These are phyloP conservation scores for Calephelis nemesis DNA, from an alignment of 1,140 invertebrate genomes.

Conservation along the genomic window DNA sequence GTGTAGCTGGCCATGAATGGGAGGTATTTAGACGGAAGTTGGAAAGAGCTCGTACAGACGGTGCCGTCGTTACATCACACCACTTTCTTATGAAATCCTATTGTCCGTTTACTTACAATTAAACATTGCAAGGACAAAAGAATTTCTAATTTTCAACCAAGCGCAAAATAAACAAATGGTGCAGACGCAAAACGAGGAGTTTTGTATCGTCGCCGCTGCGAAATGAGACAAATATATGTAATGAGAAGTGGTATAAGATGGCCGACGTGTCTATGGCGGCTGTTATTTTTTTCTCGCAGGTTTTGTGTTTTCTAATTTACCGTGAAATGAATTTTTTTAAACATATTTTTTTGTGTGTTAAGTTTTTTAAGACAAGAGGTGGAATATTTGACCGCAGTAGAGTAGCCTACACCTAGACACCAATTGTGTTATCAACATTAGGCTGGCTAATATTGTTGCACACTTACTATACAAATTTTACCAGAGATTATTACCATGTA, in stretches of 20 bases:
- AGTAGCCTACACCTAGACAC: too few relatives aligned
- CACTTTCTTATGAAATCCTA: conserved; percentile 44
- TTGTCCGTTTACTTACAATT: conserved; percentile 61
- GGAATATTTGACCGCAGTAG: too few relatives aligned
- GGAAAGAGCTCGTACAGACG: conserved; percentile 8
- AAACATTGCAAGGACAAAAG: conserved; percentile 61
- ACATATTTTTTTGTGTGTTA: too few relatives aligned
- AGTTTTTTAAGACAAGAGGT: too few relatives aligned
- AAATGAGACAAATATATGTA: conserved; percentile 36
- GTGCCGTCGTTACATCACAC: conserved; percentile 39
- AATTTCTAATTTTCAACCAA: conserved; percentile 66
- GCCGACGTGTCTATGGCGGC: neutral
- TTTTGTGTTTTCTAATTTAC: too few relatives aligned
- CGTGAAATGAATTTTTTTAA: too few relatives aligned
- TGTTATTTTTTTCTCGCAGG: too few relatives aligned
- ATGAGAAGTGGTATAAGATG: conserved; percentile 22
- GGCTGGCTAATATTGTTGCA: too few relatives aligned
- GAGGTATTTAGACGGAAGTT: neutral
- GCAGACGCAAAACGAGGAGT: conserved; percentile 56
- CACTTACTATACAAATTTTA: too few relatives aligned
- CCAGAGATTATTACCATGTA: too few relatives aligned
- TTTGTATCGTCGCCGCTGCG: conserved; percentile 38
- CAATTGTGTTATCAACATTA: too few relatives aligned
- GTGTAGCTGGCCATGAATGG: neutral
- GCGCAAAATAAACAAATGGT: conserved; percentile 63